A percentile compares a stretch with the other conserved stretches of the same genome.
Conservation (phyloP, 2,113 vertebrate species). For the Oxyruncus cristatus region DNA sequence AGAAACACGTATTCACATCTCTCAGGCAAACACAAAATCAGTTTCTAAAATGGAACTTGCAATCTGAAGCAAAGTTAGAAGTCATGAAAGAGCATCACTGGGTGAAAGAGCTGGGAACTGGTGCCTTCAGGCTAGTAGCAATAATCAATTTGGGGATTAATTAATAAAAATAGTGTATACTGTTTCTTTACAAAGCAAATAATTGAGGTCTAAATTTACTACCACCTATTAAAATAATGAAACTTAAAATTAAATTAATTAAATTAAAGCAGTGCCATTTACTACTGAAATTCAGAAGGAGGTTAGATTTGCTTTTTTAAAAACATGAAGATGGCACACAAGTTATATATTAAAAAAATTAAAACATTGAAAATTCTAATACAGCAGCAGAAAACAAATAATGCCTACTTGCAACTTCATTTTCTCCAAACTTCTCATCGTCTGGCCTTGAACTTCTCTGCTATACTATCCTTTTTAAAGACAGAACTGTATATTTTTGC, state of each 20-base stretch:
- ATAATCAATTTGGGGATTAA: not conserved
- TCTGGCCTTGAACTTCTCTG: not conserved
- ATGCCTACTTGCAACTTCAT: not conserved
- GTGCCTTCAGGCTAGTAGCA: not conserved
- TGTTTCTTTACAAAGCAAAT: not conserved
- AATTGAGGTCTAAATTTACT: not conserved
- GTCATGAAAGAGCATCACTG: not conserved
- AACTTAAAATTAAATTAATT: not conserved
- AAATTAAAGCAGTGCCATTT: not conserved
- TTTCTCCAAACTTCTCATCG: not conserved
- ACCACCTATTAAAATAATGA: not conserved
- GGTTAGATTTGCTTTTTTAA: not conserved
- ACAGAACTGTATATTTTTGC: not conserved
- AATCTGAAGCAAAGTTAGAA: not conserved
- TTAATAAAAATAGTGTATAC: not conserved
- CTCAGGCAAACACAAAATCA: not conserved
- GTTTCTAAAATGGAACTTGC: not conserved
- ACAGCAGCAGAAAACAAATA: not conserved
- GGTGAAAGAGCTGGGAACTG: not conserved
- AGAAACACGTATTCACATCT: not conserved
- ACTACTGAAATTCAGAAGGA: not conserved
- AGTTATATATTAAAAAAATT: not conserved
- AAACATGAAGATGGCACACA: not conserved
- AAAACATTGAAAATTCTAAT: not conserved
- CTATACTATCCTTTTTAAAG: not conserved